Percentiles rank a stretch among this genome's conserved stretches.
phyloP scores from a whole-genome alignment of 2,797 vertebrate species.

The Karalla daura region DNA sequence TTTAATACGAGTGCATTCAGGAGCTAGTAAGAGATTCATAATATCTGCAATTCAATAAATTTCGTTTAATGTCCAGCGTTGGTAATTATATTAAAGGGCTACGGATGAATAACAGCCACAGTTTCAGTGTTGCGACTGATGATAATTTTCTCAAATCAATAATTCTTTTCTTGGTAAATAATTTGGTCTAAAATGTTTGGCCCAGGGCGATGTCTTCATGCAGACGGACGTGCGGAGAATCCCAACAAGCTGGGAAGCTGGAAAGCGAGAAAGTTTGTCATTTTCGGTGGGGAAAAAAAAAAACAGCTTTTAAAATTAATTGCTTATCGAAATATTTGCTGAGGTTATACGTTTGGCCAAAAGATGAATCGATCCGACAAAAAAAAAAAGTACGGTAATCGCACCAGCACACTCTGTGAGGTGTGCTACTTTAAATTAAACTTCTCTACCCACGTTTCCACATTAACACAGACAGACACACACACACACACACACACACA shows the following conservation, averaged over 20 bases:
- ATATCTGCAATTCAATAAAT: background rate
- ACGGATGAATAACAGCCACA: background rate
- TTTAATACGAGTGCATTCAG: background rate
- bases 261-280: background rate
- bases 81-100: background rate
- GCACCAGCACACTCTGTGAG: too few species aligned
- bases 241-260: background rate
- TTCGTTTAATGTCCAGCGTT: background rate
- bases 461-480: background rate
- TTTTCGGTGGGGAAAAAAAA: background rate
- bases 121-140: background rate
- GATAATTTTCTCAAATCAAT: background rate
- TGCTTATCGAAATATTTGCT: background rate
- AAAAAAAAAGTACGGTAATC: too few species aligned
- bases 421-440: constrained; percentile 1
- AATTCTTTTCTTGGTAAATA: background rate
- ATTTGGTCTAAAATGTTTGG: background rate
- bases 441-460: background rate
- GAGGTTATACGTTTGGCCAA: too few species aligned
- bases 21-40: background rate
- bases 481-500: background rate
- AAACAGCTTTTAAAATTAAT: background rate
- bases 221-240: background rate
- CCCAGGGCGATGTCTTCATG: background rate
- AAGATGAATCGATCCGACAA: too few species aligned